Evolutionary conservation across 2,113 vertebrate species (phyloP).

Genomic region (Vidua chalybeata): DNA sequence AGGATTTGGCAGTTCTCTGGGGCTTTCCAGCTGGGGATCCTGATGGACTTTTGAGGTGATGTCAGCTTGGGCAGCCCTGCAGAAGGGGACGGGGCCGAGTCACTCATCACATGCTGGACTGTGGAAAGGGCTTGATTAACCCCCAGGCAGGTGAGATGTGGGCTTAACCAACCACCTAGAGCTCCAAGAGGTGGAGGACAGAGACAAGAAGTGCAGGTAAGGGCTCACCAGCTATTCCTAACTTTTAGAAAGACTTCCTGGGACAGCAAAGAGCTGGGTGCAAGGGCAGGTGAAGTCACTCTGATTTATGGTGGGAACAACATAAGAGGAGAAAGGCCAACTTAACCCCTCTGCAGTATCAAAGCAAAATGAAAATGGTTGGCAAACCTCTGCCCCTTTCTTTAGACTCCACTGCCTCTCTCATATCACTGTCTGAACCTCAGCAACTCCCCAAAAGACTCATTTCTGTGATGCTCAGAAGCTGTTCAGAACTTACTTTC

Average conservation of each 20-base stretch:
- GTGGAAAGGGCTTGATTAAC: background rate
- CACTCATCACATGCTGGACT: background rate
- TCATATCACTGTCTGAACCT: background rate
- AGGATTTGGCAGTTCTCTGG: background rate
- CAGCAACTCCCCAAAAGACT: background rate
- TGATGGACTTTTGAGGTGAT: background rate
- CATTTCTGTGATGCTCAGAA: background rate
- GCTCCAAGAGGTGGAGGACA: background rate
- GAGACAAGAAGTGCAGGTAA: background rate
- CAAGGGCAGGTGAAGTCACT: background rate
- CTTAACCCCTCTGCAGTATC: background rate
- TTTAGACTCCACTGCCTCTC: background rate
- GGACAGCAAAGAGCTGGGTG: background rate
- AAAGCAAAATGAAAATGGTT: background rate
- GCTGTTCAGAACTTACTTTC: background rate
- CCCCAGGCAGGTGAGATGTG: background rate
- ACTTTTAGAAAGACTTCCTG: background rate
- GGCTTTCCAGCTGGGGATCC: slow-evolving; percentile 1
- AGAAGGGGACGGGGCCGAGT: background rate
- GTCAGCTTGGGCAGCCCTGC: background rate
- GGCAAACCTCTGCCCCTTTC: background rate
- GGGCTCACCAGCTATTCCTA: background rate
- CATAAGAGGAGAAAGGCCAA: background rate
- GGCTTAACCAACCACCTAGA: background rate
- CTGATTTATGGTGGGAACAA: background rate